Base-by-base conservation (phyloP, 2,797 vertebrate species). In the Choloepus didactylus region DNA sequence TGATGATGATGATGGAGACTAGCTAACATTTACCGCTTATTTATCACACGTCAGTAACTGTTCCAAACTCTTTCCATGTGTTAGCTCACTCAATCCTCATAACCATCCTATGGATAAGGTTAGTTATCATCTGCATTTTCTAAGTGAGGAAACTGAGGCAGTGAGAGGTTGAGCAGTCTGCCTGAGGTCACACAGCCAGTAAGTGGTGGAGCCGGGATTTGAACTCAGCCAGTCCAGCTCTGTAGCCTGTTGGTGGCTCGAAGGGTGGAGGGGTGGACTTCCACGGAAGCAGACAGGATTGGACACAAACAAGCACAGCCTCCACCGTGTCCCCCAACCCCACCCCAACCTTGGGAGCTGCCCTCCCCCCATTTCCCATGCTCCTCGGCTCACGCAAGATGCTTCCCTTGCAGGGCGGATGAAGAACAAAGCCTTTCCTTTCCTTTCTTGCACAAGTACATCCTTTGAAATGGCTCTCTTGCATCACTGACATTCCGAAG, bases 301-400 rank as follows among this genome's bases (percentile, higher is more conserved):
- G 19, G 11, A n/a, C 51, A 18, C 6, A 7, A 41, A 62, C 41
- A 11, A 67, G 9, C 5, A 0, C 8, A 8, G 46, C 11, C 59
- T n/a, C 56, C 8, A 3, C 2, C 0, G 12, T 7, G 3, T 19
- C 21, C 6, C 21, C 6, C 3, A 5, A 18, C 56, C n/a, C 51
- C 29, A 1, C 46, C 2, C 3, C 44, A 27, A 16, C 4, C 19
- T 59, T 16, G 29, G 46, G 67, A 38, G 38, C 29, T 1, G 1
- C 38, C 51, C 1, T 27, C 14, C 75, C 27, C 60, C 84, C 56
- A 51, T 56, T 66, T 35, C 75, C 23, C 4, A 0, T 15, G 56
- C n/a, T 38, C 79, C 84, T 38, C 21, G 0, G 31, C 31, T 4
- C 59, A 46, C n/a, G 31, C 27, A 49, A 64, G 60, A 21, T 3